Evolutionary conservation across 1,140 invertebrate species (phyloP).

Genomic region (Chionoecetes opilio): DNA sequence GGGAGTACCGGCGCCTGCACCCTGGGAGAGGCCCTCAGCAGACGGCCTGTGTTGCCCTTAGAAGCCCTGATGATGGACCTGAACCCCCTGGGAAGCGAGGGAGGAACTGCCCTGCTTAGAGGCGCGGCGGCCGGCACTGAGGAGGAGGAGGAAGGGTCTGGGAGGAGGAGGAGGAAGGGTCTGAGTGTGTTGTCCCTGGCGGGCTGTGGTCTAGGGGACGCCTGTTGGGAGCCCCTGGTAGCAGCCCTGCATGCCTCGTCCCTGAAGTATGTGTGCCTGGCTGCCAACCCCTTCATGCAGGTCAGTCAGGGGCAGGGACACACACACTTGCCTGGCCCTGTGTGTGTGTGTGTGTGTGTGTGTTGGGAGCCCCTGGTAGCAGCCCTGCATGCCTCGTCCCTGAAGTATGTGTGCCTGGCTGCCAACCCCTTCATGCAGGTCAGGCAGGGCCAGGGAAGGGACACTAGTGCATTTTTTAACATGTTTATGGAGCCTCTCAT

Average conservation of each 20-base stretch:
- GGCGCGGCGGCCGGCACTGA: neutral
- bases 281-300: slow-evolving; percentile 64
- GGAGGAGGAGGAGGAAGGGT: neutral
- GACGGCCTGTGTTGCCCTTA: neutral
- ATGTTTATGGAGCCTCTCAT: no score
- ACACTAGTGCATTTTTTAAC: no score
- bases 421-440: slow-evolving; percentile 67
- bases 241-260: neutral
- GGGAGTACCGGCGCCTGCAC: neutral
- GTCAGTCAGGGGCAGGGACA: neutral
- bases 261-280: slow-evolving; percentile 55
- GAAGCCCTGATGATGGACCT: slow-evolving; percentile 48
- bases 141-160: neutral
- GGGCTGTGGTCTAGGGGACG: slow-evolving; percentile 53
- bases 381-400: neutral
- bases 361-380: no score
- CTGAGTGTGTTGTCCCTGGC: slow-evolving; percentile 56
- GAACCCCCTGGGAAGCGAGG: slow-evolving; percentile 39
- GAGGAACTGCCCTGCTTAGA: neutral
- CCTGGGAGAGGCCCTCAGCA: neutral
- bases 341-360: no score
- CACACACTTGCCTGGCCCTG: no score
- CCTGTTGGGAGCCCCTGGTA: slow-evolving; percentile 43
- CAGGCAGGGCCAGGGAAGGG: neutral
- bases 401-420: slow-evolving; percentile 55